These are phyloP conservation scores for Listrodromus nycthemerus DNA, from an alignment of 2,888 invertebrate genomes.

Conservation along the genomic window DNA sequence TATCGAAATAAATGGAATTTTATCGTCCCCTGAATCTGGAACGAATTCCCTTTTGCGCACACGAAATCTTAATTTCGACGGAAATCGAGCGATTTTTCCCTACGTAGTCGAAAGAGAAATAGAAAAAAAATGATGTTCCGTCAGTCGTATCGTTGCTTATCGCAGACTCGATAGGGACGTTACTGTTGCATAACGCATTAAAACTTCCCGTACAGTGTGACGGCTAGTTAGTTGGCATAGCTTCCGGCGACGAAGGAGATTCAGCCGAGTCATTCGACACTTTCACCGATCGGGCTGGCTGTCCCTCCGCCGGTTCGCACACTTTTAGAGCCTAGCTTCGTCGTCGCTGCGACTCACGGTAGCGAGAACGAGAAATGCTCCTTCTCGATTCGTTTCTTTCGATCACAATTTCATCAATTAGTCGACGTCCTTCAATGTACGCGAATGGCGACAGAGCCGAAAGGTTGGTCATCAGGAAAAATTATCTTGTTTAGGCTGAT, in stretches of 20 bases:
- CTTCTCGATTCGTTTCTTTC: neutral
- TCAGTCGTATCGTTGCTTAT: conserved; percentile 30
- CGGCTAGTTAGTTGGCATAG: conserved; percentile 52
- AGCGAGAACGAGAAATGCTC: neutral
- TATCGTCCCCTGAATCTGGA: neutral
- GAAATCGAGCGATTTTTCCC: neutral
- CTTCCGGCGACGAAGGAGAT: conserved; percentile 62
- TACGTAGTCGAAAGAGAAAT: conserved; percentile 1
- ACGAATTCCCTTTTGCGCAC: neutral
- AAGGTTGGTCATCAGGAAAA: neutral
- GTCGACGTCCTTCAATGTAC: neutral
- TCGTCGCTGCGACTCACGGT: neutral
- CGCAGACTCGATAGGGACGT: conserved; percentile 40
- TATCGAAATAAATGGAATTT: neutral
- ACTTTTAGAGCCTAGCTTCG: conserved; percentile 24
- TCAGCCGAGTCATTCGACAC: conserved; percentile 61
- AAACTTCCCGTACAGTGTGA: conserved; percentile 46
- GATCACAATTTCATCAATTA: neutral
- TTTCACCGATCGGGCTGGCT: conserved; percentile 54
- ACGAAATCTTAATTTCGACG: neutral
- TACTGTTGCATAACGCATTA: conserved; percentile 55
- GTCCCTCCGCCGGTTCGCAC: conserved; percentile 33
- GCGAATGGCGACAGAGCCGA: neutral
- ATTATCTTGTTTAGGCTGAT: no score
- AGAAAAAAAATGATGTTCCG: neutral